These are phyloP conservation scores for Solea solea DNA, from an alignment of 2,113 vertebrate genomes.

Conservation along the genomic window DNA sequence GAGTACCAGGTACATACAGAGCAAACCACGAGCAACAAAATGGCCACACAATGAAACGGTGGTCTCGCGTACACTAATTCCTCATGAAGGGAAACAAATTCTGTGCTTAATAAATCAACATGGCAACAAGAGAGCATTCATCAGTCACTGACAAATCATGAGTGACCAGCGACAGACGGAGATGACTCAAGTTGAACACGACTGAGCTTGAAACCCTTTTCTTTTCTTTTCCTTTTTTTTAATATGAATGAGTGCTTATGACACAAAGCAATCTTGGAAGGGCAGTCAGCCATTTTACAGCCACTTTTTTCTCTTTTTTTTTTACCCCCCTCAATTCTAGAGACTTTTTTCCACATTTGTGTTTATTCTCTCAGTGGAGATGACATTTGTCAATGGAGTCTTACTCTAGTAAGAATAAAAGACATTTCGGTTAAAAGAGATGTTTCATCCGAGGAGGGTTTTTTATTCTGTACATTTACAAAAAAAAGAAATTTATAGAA, in stretches of 20 bases:
- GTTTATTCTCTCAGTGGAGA: not conserved
- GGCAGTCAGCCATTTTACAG: slow-evolving; percentile 31
- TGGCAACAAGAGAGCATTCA: slow-evolving; percentile 53
- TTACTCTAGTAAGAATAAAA: not conserved
- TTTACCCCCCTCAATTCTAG: not conserved
- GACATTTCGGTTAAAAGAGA: not conserved
- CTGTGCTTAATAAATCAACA: slow-evolving; percentile 61
- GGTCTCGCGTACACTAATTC: not conserved
- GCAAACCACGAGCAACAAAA: slow-evolving; percentile 16
- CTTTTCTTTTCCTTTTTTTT: slow-evolving; percentile 5
- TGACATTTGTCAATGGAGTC: not conserved
- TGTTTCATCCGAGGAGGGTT: not conserved
- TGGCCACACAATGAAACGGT: slow-evolving; percentile 1
- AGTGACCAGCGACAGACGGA: slow-evolving; percentile 43
- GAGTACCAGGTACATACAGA: slow-evolving; percentile 31
- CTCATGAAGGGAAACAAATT: slow-evolving; percentile 3
- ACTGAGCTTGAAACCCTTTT: slow-evolving; percentile 40
- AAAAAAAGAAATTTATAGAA: too few relatives aligned
- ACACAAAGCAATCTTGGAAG: slow-evolving; percentile 31
- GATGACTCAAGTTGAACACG: slow-evolving; percentile 59
- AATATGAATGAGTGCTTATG: slow-evolving; percentile 26
- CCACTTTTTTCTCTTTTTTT: not conserved
- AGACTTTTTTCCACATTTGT: slow-evolving; percentile 1
- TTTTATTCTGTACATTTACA: not conserved
- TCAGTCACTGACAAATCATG: slow-evolving; percentile 71